A percentile compares a stretch with the other conserved stretches of the same genome.
These are phyloP conservation scores for Ctenopoma kingsleyae DNA, from an alignment of 2,797 vertebrate genomes.

Conservation along the genomic window DNA sequence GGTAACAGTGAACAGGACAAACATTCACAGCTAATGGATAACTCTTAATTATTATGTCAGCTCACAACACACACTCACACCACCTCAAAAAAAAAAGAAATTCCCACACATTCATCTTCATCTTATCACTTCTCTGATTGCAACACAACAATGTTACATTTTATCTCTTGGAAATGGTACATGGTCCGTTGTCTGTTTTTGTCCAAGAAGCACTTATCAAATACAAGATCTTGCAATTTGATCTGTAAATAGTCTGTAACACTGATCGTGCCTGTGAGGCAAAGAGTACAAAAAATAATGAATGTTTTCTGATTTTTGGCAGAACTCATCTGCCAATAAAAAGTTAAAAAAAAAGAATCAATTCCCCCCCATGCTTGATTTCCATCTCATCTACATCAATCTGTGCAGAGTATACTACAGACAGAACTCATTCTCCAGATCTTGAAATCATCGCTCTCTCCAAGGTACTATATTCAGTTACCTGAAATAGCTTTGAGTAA, in stretches of 20 bases:
- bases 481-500: constrained; percentile 23
- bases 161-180: too few species aligned
- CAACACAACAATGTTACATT: background rate
- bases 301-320: constrained; percentile 1
- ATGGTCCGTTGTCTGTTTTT: background rate
- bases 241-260: constrained; percentile 2
- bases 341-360: constrained; percentile 7
- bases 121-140: background rate
- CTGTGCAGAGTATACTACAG: background rate
- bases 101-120: constrained; percentile 1
- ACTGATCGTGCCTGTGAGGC: constrained; percentile 1
- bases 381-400: background rate
- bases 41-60: background rate
- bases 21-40: constrained; percentile 7
- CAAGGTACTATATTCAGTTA: constrained; percentile 30
- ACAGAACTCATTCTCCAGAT: background rate
- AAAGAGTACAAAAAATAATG: background rate
- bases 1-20: constrained; percentile 26
- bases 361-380: constrained; percentile 13
- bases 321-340: background rate
- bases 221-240: constrained; percentile 1
- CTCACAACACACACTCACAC: background rate
- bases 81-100: background rate
- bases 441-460: constrained; percentile 16
- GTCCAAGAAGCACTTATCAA: constrained; percentile 9